Conservation (phyloP, 2,797 vertebrate genomes). For the Mallotus villosus region DNA sequence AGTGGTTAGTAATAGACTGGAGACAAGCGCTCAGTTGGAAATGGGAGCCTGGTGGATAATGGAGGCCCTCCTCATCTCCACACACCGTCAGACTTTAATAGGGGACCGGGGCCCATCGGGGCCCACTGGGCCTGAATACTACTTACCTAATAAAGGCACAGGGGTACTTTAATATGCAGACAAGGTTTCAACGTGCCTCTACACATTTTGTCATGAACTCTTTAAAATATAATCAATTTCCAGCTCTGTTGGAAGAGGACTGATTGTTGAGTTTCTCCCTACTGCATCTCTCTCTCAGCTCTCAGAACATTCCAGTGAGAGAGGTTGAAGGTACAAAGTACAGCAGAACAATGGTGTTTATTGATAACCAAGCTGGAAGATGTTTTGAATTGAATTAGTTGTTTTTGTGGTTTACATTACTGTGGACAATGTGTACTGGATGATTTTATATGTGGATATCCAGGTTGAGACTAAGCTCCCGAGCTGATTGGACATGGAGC, state of each 20-base stretch:
- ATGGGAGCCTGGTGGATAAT: slow-evolving; percentile 37
- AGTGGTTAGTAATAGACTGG: slow-evolving; percentile 60
- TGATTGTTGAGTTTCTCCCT: neutral
- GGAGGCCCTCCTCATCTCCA: slow-evolving; percentile 17
- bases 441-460: slow-evolving; percentile 27
- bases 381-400: slow-evolving; percentile 13
- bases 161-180: slow-evolving; percentile 30
- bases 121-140: slow-evolving; percentile 26
- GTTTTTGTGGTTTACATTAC: neutral
- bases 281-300: neutral
- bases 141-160: slow-evolving; percentile 25
- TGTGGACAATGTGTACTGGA: neutral
- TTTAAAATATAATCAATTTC: slow-evolving; percentile 21
- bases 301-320: neutral
- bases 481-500: slow-evolving; percentile 64
- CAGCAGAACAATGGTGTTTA: neutral
- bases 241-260: slow-evolving; percentile 23
- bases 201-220: slow-evolving; percentile 22
- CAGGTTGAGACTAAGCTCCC: slow-evolving; percentile 52
- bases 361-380: neutral
- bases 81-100: slow-evolving; percentile 19
- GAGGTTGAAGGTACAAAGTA: slow-evolving; percentile 3
- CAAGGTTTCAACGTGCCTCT: slow-evolving; percentile 12
- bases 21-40: slow-evolving; percentile 54
- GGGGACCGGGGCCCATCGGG: slow-evolving; percentile 26